Evolutionary conservation across 2,113 vertebrate genomes (phyloP).

Genomic region (Benitochromis conjunctus): DNA sequence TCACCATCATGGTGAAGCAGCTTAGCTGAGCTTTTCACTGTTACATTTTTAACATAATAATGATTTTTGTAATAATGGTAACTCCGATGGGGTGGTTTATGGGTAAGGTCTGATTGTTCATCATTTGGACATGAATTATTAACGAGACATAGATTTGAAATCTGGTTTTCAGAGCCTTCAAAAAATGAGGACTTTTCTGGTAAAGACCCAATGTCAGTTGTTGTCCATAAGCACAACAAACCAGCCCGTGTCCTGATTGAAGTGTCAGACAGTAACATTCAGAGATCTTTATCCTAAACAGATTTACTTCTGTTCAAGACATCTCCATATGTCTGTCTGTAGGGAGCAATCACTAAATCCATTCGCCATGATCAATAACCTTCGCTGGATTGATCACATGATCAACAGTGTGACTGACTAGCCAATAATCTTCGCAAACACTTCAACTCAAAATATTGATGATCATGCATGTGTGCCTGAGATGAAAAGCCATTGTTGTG

Average conservation of each 20-base stretch:
- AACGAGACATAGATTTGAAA: neutral
- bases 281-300: neutral
- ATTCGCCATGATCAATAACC: neutral
- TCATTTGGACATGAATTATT: neutral
- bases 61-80: neutral
- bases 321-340: neutral
- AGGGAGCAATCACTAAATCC: conserved; percentile 3
- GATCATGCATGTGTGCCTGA: neutral
- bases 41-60: neutral
- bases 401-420: neutral
- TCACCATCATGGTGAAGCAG: neutral
- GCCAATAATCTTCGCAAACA: conserved; percentile 6
- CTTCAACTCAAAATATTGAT: neutral
- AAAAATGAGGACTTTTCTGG: neutral
- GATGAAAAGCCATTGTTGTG: neutral
- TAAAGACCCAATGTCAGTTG: neutral
- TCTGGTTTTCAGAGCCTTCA: neutral
- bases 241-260: neutral
- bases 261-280: neutral
- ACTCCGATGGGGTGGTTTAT: neutral
- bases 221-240: neutral
- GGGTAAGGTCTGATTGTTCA: neutral
- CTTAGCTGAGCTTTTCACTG: neutral
- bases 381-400: conserved; percentile 1
- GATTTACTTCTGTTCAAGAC: neutral